Base-by-base conservation (phyloP, 2,797 vertebrate species). In the Perodicticus potto region DNA sequence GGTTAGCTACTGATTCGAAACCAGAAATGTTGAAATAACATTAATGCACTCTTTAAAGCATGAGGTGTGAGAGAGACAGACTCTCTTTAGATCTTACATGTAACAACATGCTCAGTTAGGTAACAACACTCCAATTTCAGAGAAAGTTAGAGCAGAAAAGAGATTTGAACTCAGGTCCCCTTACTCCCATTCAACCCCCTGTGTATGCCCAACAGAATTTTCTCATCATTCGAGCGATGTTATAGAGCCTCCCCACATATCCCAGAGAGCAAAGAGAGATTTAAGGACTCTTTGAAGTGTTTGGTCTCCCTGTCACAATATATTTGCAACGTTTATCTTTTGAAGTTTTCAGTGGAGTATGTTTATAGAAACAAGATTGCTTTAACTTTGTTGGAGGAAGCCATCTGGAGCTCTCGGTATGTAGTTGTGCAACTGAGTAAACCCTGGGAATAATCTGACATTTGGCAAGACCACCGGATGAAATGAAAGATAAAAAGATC, bases 271-370 rank as follows among this genome's bases (percentile, higher is more conserved):
- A 95, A 86, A 87, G 70, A 53, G 53, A 78, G 29, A 83, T 91
- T 77, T 70, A 86, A 40, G 27, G 37, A 34, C 92, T 76, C n/a
- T n/a, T n/a, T 69, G 45, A 94, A 83, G 29, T 89, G 45, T 93
- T 96, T 91, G 70, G 7, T 87, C 8, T 89, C 9, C 32, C 25
- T 90, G 87, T 87, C 84, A 87, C 82, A 89, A 84, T 70, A 74
- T 67, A 87, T 95, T 97, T 81, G 57, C 23, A 59, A 96, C 53
- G 83, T 94, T 96, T 96, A 78, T 78, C 59, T 95, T 89, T 93
- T 67, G 92, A 95, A 87, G 63, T 9, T 67, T 95, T 94, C 94
- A n/a, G 57, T 74, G 34, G 72, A 89, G 23, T 80, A 3, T 91
- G 32, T 93, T 94, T 90, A 86, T 73, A 91, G 81, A 92, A 94